Base-by-base conservation (phyloP, 92 coral and sea anemone species). In the Micromussa lordhowensis region DNA sequence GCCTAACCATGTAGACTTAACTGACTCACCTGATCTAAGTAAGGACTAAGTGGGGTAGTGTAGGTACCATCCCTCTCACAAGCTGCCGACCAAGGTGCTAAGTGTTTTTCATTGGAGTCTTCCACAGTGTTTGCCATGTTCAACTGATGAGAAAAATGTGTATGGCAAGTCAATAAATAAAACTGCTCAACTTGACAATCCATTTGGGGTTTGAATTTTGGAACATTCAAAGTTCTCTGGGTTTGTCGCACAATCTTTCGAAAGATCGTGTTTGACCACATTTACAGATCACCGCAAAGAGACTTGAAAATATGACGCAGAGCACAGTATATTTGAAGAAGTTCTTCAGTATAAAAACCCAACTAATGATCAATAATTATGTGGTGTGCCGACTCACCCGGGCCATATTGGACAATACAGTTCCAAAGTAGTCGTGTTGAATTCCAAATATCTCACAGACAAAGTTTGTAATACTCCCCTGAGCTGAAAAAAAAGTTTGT, bases 1-100 rank as follows among this genome's bases (percentile, higher is more conserved):
- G n/a, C n/a, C n/a, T 58, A 58, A 58, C 22, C 9, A 2, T 21
- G 68, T 2, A 2, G 48, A 40, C 7, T 5, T 5, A 24, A 5
- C 22, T 10, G 18, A 64, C 85, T 28, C 69, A 94, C 99, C 99
- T 85, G 96, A 82, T 97, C 99, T 44, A 97, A 88, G 82, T 95
- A 97, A 22, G 99, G 98, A 81, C 99, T 97, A 63, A 97, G 93
- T 28, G 99, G 99, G 36, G 98, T 97, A 61, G 94, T 96, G 55
- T 86, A 88, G 79, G 95, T 95, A 18, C 94, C 95, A 73, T 97
- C 98, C 70, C 68, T 92, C 8, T 90, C 93, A 78, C 99, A 97
- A 22, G 99, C 99, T 77, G 91, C 91, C 3, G 98, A 97, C 99
- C 99, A 97, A 9, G 99, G 99, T 13, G 86, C 94, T 55, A 97